These are phyloP conservation scores for Apostichopus parvimensis DNA, from an alignment of 35 echinoderm and acorn worm species.

Conservation along the genomic window DNA sequence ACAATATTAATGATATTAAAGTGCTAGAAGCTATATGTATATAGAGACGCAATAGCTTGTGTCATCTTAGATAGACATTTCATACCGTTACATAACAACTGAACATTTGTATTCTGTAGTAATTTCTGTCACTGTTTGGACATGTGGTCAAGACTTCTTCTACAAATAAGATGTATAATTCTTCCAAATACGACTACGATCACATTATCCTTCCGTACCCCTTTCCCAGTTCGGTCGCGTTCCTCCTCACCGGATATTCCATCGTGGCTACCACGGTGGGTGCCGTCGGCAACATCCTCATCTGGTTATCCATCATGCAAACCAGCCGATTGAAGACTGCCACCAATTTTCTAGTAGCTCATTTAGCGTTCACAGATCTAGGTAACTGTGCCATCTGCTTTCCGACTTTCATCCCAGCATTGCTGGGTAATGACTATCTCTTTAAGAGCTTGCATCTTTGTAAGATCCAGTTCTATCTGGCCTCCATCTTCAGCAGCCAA, in stretches of 20 bases:
- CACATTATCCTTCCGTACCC: background rate
- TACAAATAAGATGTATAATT: background rate
- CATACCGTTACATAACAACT: no score
- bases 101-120: no score
- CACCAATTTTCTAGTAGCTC: slow-evolving; percentile 45
- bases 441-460: slow-evolving; percentile 11
- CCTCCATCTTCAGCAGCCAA: slow-evolving; percentile 49
- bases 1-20: no score
- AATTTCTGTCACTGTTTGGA: no score
- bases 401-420: slow-evolving; percentile 33
- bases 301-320: slow-evolving; percentile 32
- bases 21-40: no score
- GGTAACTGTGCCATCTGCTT: slow-evolving; percentile 40
- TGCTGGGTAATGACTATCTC: slow-evolving; percentile 33
- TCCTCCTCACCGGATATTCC: background rate
- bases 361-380: slow-evolving; percentile 39
- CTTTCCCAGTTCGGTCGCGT: background rate
- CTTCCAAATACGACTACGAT: background rate
- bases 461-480: slow-evolving; percentile 55
- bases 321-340: slow-evolving; percentile 25
- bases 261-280: background rate
- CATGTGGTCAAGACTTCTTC: no score
- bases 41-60: no score
- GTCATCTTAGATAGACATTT: no score
- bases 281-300: slow-evolving; percentile 7